These are phyloP conservation scores for Bemisia tabaci DNA, from an alignment of 1,140 invertebrate genomes.

Conservation along the genomic window DNA sequence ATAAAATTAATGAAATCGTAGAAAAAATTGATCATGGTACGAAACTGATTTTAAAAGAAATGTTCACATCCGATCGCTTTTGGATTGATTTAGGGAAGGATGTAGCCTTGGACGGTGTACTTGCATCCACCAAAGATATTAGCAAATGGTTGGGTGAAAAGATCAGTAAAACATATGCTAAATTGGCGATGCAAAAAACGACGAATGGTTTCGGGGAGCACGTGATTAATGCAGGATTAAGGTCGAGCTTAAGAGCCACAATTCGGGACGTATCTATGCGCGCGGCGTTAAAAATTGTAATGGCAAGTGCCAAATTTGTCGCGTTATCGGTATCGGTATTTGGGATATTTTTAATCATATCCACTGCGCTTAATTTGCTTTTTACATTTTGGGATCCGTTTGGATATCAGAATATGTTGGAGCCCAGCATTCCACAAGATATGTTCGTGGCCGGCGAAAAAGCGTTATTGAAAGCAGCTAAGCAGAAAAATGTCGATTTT, in stretches of 20 bases:
- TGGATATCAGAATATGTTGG: neutral
- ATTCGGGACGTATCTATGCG: neutral
- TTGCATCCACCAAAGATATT: neutral
- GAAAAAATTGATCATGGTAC: neutral
- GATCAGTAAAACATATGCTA: neutral
- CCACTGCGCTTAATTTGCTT: neutral
- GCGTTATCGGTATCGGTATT: neutral
- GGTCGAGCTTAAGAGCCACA: neutral
- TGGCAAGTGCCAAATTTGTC: neutral
- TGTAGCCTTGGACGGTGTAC: neutral
- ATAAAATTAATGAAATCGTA: neutral
- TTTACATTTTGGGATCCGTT: constrained; percentile 2
- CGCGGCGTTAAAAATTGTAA: neutral
- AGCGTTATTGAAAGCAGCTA: neutral
- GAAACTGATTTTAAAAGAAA: neutral
- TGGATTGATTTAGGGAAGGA: neutral
- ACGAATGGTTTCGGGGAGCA: neutral
- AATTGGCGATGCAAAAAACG: neutral
- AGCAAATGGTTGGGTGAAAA: neutral
- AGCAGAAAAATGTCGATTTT: neutral
- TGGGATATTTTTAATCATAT: neutral
- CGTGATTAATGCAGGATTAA: neutral
- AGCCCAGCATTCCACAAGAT: neutral
- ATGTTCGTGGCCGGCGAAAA: neutral
- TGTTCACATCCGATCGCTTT: neutral